These are phyloP conservation scores for Auanema freiburgensis DNA, from an alignment of 2,888 invertebrate species.

Conservation along the genomic window DNA sequence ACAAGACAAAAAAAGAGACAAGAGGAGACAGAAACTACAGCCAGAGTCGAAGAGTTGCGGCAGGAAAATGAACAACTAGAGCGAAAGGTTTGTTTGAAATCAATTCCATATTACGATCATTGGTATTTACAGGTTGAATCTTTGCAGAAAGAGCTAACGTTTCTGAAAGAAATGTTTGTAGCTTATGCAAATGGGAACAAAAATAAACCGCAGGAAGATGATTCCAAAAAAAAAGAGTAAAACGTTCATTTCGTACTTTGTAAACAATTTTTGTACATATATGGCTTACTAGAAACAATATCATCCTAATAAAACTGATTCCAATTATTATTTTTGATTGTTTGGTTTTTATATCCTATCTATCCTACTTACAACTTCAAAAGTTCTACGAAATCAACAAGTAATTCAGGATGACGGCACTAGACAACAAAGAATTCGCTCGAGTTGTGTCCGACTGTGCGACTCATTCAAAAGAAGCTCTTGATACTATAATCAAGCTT, in stretches of 20 bases:
- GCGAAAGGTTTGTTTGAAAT: slow-evolving; percentile 38
- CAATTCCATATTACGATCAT: not conserved
- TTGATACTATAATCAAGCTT: slow-evolving; percentile 25
- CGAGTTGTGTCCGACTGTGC: slow-evolving; percentile 27
- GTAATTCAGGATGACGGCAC: slow-evolving; percentile 4
- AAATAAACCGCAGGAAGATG: slow-evolving; percentile 13
- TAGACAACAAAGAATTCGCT: slow-evolving; percentile 14
- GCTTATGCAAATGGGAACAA: slow-evolving; percentile 50
- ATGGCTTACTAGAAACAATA: not conserved
- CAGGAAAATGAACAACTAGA: slow-evolving; percentile 61
- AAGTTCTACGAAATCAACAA: too few relatives aligned
- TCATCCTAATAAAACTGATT: not conserved
- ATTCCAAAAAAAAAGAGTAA: slow-evolving; percentile 8
- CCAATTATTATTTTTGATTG: not conserved
- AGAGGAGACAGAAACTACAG: slow-evolving; percentile 58
- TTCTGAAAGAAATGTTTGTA: slow-evolving; percentile 64
- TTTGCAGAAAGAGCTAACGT: slow-evolving; percentile 57
- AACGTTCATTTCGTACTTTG: not conserved
- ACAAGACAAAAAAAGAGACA: slow-evolving; percentile 63
- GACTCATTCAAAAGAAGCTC: slow-evolving; percentile 27
- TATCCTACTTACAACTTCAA: too few relatives aligned
- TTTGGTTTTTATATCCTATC: not conserved
- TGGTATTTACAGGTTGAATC: slow-evolving; percentile 50
- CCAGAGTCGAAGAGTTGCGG: slow-evolving; percentile 56
- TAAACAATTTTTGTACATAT: not conserved